Percentiles rank a stretch among this genome's conserved stretches.
phyloP scores from a whole-genome alignment of 2,888 invertebrate species.

The Pinctada fucata region DNA sequence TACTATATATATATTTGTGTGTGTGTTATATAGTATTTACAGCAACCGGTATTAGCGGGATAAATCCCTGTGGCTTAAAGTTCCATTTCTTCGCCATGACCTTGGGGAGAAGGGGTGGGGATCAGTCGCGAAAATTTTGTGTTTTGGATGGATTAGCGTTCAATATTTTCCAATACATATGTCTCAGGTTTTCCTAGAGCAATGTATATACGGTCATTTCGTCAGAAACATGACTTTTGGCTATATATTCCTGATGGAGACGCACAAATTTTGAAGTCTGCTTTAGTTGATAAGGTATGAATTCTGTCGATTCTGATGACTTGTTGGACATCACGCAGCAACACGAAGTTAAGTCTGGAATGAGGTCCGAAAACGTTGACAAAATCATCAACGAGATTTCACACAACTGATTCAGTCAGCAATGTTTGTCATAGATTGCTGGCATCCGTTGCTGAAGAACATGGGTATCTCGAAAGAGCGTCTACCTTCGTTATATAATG shows the following conservation, averaged over 20 bases:
- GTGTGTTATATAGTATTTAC: too few species aligned
- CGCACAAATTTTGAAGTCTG: conserved; percentile 18
- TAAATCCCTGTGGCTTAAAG: conserved; percentile 4
- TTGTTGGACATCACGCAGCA: conserved; percentile 35
- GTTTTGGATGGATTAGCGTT: conserved; percentile 38
- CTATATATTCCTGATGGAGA: conserved; percentile 33
- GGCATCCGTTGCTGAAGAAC: conserved; percentile 28
- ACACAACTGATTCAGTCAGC: conserved; percentile 43
- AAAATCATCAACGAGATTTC: conserved; percentile 39
- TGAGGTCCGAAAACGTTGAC: conserved; percentile 32
- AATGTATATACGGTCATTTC: conserved; percentile 29
- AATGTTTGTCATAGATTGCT: conserved; percentile 42
- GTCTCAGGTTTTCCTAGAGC: conserved; percentile 33
- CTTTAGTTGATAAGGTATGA: conserved; percentile 14
- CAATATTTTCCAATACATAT: conserved; percentile 37
- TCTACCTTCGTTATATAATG: conserved; percentile 3
- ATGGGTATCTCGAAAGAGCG: conserved; percentile 1
- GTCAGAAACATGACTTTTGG: conserved; percentile 29
- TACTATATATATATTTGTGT: too few species aligned
- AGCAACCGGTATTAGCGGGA: too few species aligned
- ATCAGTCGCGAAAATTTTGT: conserved; percentile 42
- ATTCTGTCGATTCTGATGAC: conserved; percentile 26
- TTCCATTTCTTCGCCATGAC: conserved; percentile 42
- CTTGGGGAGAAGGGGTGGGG: conserved; percentile 42
- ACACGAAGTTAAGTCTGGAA: conserved; percentile 35